phyloP scores from a whole-genome alignment of 1,140 invertebrate genomes.

The Rhyacophila brunnea region DNA sequence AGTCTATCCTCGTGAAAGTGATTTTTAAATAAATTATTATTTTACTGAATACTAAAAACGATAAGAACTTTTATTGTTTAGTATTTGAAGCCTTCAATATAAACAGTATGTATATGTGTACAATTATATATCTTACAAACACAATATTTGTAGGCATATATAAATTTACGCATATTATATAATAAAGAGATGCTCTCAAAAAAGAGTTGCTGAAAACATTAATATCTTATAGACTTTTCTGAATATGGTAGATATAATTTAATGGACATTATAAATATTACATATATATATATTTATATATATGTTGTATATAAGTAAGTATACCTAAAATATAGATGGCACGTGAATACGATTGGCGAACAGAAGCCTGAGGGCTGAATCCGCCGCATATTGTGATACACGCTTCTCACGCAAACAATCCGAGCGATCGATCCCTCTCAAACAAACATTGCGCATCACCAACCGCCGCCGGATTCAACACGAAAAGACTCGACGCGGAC shows the following conservation, averaged over 20 bases:
- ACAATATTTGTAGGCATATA: slow-evolving; percentile 10
- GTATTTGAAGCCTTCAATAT: background rate
- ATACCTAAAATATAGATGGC: slow-evolving; percentile 57
- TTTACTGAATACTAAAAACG: too few relatives aligned
- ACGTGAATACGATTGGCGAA: slow-evolving; percentile 50
- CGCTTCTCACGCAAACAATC: background rate
- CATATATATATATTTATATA: too few relatives aligned
- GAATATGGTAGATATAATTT: slow-evolving; percentile 57
- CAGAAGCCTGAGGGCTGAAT: slow-evolving; percentile 11
- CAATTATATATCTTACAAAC: too few relatives aligned
- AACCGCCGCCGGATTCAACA: too few relatives aligned
- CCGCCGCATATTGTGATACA: slow-evolving; percentile 31
- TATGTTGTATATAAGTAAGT: slow-evolving; percentile 34
- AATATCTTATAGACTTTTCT: slow-evolving; percentile 56
- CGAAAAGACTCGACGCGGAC: too few relatives aligned
- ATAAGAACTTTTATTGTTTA: too few relatives aligned
- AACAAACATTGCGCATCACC: background rate
- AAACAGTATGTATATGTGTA: slow-evolving; percentile 27
- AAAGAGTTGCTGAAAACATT: slow-evolving; percentile 57
- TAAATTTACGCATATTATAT: too few relatives aligned
- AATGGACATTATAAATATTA: slow-evolving; percentile 49
- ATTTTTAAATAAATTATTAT: too few relatives aligned
- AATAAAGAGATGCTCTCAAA: slow-evolving; percentile 52
- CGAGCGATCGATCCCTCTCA: slow-evolving; percentile 6
- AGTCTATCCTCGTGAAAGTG: too few relatives aligned